Conservation (phyloP, 1,140 invertebrate genomes). For the Neotoxoptera formosana region DNA sequence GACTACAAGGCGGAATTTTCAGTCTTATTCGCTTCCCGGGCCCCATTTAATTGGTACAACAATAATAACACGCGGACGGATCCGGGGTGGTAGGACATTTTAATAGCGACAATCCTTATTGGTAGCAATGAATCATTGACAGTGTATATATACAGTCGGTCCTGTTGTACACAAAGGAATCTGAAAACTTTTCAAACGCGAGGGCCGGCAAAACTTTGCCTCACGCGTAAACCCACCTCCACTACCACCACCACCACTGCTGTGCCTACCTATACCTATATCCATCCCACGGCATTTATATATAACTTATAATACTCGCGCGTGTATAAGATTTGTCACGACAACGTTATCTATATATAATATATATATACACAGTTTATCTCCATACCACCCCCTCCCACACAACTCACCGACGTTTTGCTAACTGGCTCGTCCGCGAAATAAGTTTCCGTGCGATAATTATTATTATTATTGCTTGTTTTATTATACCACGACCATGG, state of each 20-base stretch:
- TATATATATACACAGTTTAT: not conserved
- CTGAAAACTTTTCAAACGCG: conserved; percentile 48
- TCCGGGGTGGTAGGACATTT: conserved; percentile 15
- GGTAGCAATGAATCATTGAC: conserved; percentile 47
- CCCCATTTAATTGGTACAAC: conserved; percentile 50
- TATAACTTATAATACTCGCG: conserved; percentile 23
- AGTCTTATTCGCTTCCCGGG: conserved; percentile 36
- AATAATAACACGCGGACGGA: conserved; percentile 22
- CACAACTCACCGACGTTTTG: not conserved
- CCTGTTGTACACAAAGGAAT: conserved; percentile 6
- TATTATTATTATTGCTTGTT: not conserved
- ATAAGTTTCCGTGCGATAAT: conserved; percentile 7
- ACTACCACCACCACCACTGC: not conserved
- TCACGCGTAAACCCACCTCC: not conserved
- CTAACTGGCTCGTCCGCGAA: not conserved
- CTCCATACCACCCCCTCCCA: not conserved
- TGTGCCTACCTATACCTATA: not conserved
- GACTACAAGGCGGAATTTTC: not conserved
- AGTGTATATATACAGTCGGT: not conserved
- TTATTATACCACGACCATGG: not conserved
- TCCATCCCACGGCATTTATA: not conserved
- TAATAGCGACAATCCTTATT: conserved; percentile 53
- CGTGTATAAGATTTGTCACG: not conserved
- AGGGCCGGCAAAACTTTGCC: conserved; percentile 20
- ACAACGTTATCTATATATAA: conserved; percentile 34